Evolutionary conservation across 1,140 invertebrate genomes (phyloP).

Genomic region (Zophobas atratus): DNA sequence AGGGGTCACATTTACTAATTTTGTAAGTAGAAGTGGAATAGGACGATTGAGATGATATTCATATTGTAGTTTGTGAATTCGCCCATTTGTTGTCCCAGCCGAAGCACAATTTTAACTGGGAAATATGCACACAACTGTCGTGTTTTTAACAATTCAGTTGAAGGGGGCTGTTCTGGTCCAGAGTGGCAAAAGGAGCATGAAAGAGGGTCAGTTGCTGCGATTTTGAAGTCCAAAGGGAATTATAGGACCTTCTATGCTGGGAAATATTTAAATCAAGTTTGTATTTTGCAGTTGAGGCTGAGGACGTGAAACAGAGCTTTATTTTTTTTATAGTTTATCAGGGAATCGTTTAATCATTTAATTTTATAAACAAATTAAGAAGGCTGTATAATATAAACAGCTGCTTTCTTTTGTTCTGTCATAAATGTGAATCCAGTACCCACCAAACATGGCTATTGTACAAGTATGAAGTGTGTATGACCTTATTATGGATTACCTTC

Average conservation of each 20-base stretch:
- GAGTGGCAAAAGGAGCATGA: constrained; percentile 80
- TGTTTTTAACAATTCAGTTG: constrained; percentile 83
- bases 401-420: too few species aligned
- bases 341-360: too few species aligned
- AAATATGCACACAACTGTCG: constrained; percentile 88
- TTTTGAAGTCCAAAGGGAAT: constrained; percentile 73
- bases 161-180: constrained; percentile 81
- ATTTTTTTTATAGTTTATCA: too few species aligned
- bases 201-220: constrained; percentile 77
- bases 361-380: too few species aligned
- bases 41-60: neutral
- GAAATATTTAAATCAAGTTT: constrained; percentile 88
- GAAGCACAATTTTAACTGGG: constrained; percentile 89
- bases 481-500: too few species aligned
- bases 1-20: constrained; percentile 81
- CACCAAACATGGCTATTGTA: too few species aligned
- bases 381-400: too few species aligned
- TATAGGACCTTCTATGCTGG: constrained; percentile 89
- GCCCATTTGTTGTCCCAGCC: constrained; percentile 91
- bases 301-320: too few species aligned
- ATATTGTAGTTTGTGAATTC: constrained; percentile 79
- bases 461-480: too few species aligned
- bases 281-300: too few species aligned
- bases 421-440: too few species aligned
- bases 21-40: constrained; percentile 72